Evolutionary conservation across 2,113 vertebrate species (phyloP).

Genomic region (Lutjanus erythropterus): DNA sequence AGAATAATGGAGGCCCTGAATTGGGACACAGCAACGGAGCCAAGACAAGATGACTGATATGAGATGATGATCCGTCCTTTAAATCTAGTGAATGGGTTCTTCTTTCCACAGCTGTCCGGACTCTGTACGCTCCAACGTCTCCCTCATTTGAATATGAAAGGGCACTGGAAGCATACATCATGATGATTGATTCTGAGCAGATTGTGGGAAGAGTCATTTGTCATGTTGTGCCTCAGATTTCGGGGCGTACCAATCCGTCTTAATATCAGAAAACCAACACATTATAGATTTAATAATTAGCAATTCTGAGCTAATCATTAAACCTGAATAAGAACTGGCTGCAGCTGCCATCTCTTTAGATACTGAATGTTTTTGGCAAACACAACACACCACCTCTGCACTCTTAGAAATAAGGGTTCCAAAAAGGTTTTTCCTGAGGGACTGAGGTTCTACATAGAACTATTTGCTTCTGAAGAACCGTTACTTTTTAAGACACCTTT

Average conservation of each 20-base stretch:
- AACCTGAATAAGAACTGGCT: slow-evolving; percentile 19
- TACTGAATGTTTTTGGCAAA: neutral
- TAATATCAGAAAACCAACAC: slow-evolving; percentile 28
- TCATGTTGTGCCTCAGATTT: slow-evolving; percentile 35
- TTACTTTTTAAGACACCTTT: too few relatives aligned
- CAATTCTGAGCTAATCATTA: slow-evolving; percentile 22
- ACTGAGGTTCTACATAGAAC: too few relatives aligned
- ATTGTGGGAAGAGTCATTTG: slow-evolving; percentile 46
- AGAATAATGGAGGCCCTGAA: neutral
- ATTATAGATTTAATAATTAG: slow-evolving; percentile 56
- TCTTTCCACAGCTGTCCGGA: slow-evolving; percentile 23
- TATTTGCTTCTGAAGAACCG: too few relatives aligned
- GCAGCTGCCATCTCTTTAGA: slow-evolving; percentile 19
- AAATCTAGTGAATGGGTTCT: slow-evolving; percentile 21
- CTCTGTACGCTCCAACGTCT: slow-evolving; percentile 1
- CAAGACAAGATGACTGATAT: slow-evolving; percentile 17
- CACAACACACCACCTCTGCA: neutral
- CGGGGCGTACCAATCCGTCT: slow-evolving; percentile 20
- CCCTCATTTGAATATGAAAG: slow-evolving; percentile 72
- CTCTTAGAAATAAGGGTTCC: too few relatives aligned
- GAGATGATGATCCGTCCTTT: slow-evolving; percentile 8
- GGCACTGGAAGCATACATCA: slow-evolving; percentile 53
- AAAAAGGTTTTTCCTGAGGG: too few relatives aligned
- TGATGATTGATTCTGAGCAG: slow-evolving; percentile 58
- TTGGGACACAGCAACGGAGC: neutral